These are phyloP conservation scores for Astropecten irregularis DNA, from an alignment of 53 echinoderm and acorn worm species.

Conservation along the genomic window DNA sequence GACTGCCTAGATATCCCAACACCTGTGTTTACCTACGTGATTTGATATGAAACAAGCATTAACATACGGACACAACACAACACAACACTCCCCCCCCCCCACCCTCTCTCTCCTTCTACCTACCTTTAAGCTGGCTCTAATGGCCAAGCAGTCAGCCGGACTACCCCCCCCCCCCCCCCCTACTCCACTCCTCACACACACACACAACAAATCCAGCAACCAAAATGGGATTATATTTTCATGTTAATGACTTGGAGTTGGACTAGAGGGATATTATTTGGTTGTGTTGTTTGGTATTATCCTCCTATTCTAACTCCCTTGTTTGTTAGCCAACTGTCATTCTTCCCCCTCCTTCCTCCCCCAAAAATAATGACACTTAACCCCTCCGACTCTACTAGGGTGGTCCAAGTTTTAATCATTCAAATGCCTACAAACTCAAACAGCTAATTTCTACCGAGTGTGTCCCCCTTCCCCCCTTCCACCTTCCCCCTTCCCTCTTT, in stretches of 20 bases:
- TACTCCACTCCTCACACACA: background rate
- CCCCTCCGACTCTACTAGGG: background rate
- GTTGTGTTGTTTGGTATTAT: too few species aligned
- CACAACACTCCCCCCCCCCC: conserved; percentile 14
- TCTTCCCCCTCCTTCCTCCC: background rate
- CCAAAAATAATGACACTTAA: too few species aligned
- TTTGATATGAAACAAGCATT: conserved; percentile 72
- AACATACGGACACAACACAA: conserved; percentile 59
- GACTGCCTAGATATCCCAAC: conserved; percentile 61
- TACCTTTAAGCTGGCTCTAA: conserved; percentile 27
- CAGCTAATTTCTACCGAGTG: background rate
- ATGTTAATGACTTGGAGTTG: conserved; percentile 53
- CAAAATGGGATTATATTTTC: conserved; percentile 64
- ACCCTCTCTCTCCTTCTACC: background rate
- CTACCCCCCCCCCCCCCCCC: background rate
- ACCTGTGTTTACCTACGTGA: conserved; percentile 81
- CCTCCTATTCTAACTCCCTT: background rate
- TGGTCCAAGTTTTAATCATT: conserved; percentile 22
- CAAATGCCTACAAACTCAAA: conserved; percentile 10
- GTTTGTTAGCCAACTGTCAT: conserved; percentile 4
- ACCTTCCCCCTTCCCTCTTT: background rate
- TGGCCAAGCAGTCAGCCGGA: conserved; percentile 9
- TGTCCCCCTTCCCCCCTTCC: background rate
- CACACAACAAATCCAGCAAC: conserved; percentile 42
- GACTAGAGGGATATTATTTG: background rate